Conservation (phyloP, 2,888 invertebrate species). For the Brassicogethes aeneus region DNA sequence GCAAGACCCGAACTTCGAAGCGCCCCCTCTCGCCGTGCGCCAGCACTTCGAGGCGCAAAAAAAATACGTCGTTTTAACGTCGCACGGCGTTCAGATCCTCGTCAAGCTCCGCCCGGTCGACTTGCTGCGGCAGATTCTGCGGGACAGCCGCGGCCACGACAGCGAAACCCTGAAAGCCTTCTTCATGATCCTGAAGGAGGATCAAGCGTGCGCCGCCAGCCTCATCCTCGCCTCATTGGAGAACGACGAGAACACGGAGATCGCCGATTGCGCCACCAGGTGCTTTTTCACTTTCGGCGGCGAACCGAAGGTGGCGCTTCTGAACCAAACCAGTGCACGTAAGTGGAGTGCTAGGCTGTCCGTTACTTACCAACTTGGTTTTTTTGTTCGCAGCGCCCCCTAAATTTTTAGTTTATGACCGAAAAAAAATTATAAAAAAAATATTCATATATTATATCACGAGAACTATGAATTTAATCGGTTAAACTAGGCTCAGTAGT, state of each 20-base stretch:
- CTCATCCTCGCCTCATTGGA: slow-evolving; percentile 75
- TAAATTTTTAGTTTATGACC: too few relatives aligned
- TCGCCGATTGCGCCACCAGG: slow-evolving; percentile 81
- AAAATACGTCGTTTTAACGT: slow-evolving; percentile 78
- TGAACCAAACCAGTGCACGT: slow-evolving; percentile 25
- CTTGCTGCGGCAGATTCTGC: slow-evolving; percentile 69
- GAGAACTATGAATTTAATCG: too few relatives aligned
- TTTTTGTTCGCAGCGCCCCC: too few relatives aligned
- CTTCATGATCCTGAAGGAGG: slow-evolving; percentile 72
- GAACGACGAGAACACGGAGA: slow-evolving; percentile 50
- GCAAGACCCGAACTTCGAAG: slow-evolving; percentile 24
- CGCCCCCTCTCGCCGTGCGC: slow-evolving; percentile 58
- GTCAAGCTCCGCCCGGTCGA: slow-evolving; percentile 82
- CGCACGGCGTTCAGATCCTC: slow-evolving; percentile 79
- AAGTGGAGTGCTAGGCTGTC: too few relatives aligned
- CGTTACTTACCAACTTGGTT: too few relatives aligned
- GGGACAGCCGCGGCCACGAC: slow-evolving; percentile 74
- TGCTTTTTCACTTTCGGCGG: slow-evolving; percentile 91
- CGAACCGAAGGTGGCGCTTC: slow-evolving; percentile 46
- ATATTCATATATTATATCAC: too few relatives aligned
- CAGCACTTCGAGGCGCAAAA: slow-evolving; percentile 65
- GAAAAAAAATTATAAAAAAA: too few relatives aligned
- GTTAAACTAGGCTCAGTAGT: too few relatives aligned
- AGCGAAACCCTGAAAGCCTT: slow-evolving; percentile 76
- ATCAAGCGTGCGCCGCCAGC: slow-evolving; percentile 86